Percentiles rank a stretch among this genome's conserved stretches.
These are phyloP conservation scores for Mesoclemmys tuberculata DNA, from an alignment of 2,113 vertebrate genomes.

Conservation along the genomic window DNA sequence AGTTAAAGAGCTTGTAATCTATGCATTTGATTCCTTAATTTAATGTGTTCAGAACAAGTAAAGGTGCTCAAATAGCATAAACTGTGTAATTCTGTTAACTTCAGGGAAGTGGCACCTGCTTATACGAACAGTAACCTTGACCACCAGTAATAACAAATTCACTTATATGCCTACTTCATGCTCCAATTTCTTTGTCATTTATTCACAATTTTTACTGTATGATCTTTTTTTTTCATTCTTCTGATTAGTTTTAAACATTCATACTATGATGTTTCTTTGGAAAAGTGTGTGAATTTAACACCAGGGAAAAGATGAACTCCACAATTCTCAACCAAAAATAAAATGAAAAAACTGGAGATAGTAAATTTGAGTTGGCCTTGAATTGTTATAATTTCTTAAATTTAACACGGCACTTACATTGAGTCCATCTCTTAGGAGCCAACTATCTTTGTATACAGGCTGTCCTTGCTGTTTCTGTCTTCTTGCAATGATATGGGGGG, in stretches of 20 bases:
- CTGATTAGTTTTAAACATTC: not conserved
- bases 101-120: not conserved
- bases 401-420: constrained; percentile 80
- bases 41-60: fast-evolving
- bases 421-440: constrained; percentile 91
- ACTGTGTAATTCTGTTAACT: not conserved
- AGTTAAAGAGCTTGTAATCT: not conserved
- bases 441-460: constrained; percentile 85
- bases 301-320: fast-evolving
- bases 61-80: fast-evolving
- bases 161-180: not conserved
- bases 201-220: not conserved
- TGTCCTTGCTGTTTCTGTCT: constrained; percentile 91
- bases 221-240: not conserved
- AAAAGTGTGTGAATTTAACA: not conserved
- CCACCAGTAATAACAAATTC: not conserved
- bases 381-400: not conserved
- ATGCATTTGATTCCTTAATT: not conserved
- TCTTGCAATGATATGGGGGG: constrained; percentile 93
- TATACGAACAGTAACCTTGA: not conserved
- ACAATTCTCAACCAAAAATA: fast-evolving
- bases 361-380: fast-evolving
- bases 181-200: not conserved
- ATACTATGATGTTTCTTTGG: not conserved
- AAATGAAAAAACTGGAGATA: fast-evolving